Base-by-base conservation (phyloP, 2,888 invertebrate genomes). In the Strigamia transsilvanica region DNA sequence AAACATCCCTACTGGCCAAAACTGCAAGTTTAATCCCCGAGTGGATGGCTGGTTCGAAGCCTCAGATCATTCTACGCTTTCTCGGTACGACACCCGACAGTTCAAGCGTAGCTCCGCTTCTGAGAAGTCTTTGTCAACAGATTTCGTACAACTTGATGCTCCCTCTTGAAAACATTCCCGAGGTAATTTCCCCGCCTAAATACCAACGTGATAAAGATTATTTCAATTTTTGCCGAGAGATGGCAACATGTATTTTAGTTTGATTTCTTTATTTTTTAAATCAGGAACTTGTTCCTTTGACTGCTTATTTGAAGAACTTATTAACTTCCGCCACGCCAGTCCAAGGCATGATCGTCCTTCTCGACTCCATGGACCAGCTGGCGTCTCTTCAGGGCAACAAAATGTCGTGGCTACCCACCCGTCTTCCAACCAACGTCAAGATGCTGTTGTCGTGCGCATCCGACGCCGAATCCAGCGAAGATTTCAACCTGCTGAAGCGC, bases 21-120 rank as follows among this genome's bases (percentile, higher is more conserved):
- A 94, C 95, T 83, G 96, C 97, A 0, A 94, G 94, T 32, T 91
- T 94, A 88, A 84, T 85, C 94, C 94, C 93, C 94, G 84, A 89
- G 38, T 86, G 86, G 86, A 83, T 85, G 51, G 84, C 85, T 0
- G 84, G 85, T 27, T 92, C 91, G 0, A 92, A 93, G 81, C 97
- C 98, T 0, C 92, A 97, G 23, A 94, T 95, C 87, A 92, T 98
- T 83, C 92, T 98, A 82, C 90, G 98, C 84, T 99, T 98, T 88
- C 91, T 99, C 41, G 99, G 99, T 32, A 98, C 98, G 0, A 98
- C 98, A 13, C 98, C 99, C 0, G 98, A 98, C 88, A 97, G 97
- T 84, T 97, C 97, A 85, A 96, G 97, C 32, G 90, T 98, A 77
- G 95, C 97, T 0, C 98, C 98, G 0, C 94, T 98, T 0, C 91